Base-by-base conservation (phyloP, 2,797 vertebrate species). In the Sphenodon punctatus region DNA sequence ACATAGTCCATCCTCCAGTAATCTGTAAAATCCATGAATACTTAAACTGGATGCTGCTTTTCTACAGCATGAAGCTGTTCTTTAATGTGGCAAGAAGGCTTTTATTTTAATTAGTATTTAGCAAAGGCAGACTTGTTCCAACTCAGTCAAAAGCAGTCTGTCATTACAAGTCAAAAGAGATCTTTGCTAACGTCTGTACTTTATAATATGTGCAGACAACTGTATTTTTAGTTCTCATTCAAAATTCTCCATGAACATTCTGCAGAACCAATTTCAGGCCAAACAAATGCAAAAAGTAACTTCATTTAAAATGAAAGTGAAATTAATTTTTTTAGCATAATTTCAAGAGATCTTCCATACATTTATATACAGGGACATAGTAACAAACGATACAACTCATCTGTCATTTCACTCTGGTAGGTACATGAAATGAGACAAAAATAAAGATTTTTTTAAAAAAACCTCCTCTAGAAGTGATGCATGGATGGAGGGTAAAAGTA, bases 351-450 rank as follows among this genome's bases (percentile, higher is more conserved):
- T n/a, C n/a, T n/a, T n/a, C n/a, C n/a, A n/a, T n/a, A n/a, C 20
- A 66, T 74, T 61, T 59, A 15, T n/a, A 68, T 49, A 2, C 51
- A 45, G 45, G 30, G 55, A 6, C 38, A 14, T 19, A 2, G 80
- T 4, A 27, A 15, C 19, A 60, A 55, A 39, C 12, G 41, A 0
- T 11, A 27, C 22, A 60, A 32, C 8, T 6, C 38, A 0, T 0
- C 1, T 10, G 55, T 12, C 1, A 1, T 23, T 65, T 46, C 4
- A 0, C 7, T 22, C 20, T 49, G 36, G 5, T 0, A 34, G 67
- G n/a, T 1, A 38, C 25, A 25, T 0, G 17, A 36, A 3, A 20
- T 73, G 36, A 0, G 2, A 71, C 41, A 16, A 2, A 1, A 8
- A 12, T 25, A 1, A 2, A 27, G 22, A 2, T 12, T 20, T 17